phyloP scores from a whole-genome alignment of 2,888 invertebrate genomes.

The Galeopsomyia nigrocyanea region DNA sequence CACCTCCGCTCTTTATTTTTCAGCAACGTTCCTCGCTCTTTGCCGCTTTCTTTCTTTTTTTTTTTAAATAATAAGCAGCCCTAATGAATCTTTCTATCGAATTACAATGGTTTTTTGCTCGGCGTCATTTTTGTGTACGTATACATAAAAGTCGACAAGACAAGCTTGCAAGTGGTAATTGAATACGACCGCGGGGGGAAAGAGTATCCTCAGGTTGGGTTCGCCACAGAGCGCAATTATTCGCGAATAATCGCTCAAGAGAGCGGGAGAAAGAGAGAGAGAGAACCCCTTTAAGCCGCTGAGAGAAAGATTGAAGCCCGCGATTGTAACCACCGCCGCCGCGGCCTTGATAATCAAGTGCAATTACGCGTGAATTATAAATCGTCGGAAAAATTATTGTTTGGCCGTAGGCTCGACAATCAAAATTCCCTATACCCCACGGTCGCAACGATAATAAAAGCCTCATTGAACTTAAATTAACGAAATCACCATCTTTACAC shows the following conservation, averaged over 20 bases:
- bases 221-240: constrained; percentile 20
- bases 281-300: constrained; percentile 24
- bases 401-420: constrained; percentile 14
- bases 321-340: constrained; percentile 13
- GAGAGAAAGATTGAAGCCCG: constrained; percentile 27
- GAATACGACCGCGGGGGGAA: constrained; percentile 18
- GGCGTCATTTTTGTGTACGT: too few relatives aligned
- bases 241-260: constrained; percentile 28
- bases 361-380: constrained; percentile 39
- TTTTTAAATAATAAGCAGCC: too few relatives aligned
- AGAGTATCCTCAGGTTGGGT: constrained; percentile 9
- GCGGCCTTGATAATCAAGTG: constrained; percentile 23
- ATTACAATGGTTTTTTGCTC: too few relatives aligned
- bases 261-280: constrained; percentile 1
- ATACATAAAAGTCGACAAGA: too few relatives aligned
- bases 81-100: too few relatives aligned
- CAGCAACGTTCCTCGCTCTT: too few relatives aligned
- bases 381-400: constrained; percentile 34
- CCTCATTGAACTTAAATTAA: too few relatives aligned
- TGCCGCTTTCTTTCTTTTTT: too few relatives aligned
- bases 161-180: constrained; percentile 18
- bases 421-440: background rate
- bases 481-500: too few relatives aligned
- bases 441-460: too few relatives aligned
- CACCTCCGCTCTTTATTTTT: background rate